A percentile compares a stretch with the other conserved stretches of the same genome.
These are phyloP conservation scores for Chironomus riparius DNA, from an alignment of 2,888 invertebrate genomes.

Conservation along the genomic window DNA sequence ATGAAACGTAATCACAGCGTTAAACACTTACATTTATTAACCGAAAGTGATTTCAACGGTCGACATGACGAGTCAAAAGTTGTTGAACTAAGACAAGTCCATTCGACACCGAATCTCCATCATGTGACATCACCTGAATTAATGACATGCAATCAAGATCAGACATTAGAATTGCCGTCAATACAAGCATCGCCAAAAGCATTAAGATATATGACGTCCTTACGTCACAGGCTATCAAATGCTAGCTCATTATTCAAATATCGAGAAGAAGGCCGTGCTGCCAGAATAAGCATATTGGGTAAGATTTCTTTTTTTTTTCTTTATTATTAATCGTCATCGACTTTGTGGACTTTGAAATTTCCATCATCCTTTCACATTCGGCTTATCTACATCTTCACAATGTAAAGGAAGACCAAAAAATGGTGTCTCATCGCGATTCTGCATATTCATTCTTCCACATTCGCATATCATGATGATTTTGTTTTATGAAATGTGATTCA, in stretches of 20 bases:
- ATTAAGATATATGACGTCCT: slow-evolving; percentile 53
- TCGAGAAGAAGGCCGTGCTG: slow-evolving; percentile 81
- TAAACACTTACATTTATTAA: slow-evolving; percentile 38
- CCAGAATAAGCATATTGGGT: slow-evolving; percentile 59
- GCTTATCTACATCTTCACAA: background rate
- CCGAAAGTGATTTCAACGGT: slow-evolving; percentile 32
- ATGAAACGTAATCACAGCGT: slow-evolving; percentile 42
- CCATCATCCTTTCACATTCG: background rate
- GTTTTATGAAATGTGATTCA: too few relatives aligned
- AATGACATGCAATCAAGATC: slow-evolving; percentile 14
- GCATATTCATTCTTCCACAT: background rate
- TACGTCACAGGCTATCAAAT: slow-evolving; percentile 72
- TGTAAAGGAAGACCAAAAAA: background rate
- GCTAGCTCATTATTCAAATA: slow-evolving; percentile 76
- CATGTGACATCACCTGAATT: slow-evolving; percentile 33
- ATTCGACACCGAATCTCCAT: slow-evolving; percentile 41
- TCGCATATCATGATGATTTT: too few relatives aligned
- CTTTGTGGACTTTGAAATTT: background rate
- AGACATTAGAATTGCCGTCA: slow-evolving; percentile 32
- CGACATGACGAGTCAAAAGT: slow-evolving; percentile 11
- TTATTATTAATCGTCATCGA: background rate
- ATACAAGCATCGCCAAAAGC: slow-evolving; percentile 42
- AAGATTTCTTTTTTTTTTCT: background rate
- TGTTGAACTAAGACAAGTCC: slow-evolving; percentile 27
- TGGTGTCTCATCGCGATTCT: background rate